A percentile compares a stretch with the other conserved stretches of the same genome.
Conservation (phyloP, 2,888 invertebrate genomes). For the Linyphia triangularis region DNA sequence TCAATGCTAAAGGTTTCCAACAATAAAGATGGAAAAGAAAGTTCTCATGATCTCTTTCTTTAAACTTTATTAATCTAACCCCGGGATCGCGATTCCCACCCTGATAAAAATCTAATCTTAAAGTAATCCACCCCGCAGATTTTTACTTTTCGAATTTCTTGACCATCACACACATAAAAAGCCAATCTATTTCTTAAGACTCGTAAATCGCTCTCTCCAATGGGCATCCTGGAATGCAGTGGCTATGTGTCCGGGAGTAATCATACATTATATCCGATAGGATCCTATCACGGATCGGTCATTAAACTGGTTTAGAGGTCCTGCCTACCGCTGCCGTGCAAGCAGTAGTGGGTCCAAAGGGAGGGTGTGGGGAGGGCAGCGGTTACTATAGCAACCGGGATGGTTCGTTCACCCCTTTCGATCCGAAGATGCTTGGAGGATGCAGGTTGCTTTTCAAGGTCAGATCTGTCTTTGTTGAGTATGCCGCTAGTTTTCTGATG, state of each 20-base stretch:
- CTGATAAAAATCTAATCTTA: too few species aligned
- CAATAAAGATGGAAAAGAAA: too few species aligned
- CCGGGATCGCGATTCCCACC: too few species aligned
- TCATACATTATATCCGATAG: neutral
- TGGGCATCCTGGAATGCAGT: neutral
- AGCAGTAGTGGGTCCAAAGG: conserved; percentile 21
- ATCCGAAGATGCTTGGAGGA: conserved; percentile 57
- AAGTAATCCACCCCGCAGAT: neutral
- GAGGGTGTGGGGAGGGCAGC: conserved; percentile 1
- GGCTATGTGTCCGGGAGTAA: neutral
- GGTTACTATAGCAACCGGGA: conserved; percentile 46
- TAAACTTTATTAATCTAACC: too few species aligned
- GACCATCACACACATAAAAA: too few species aligned
- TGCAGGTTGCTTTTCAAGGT: conserved; percentile 58
- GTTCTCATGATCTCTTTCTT: too few species aligned
- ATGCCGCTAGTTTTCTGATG: neutral
- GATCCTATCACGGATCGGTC: conserved; percentile 17
- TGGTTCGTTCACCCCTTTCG: conserved; percentile 71
- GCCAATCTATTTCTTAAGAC: neutral
- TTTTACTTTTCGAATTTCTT: too few species aligned
- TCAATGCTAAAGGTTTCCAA: too few species aligned
- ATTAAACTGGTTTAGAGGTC: conserved; percentile 57
- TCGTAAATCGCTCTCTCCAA: neutral
- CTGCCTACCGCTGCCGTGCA: conserved; percentile 10
- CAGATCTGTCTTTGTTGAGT: conserved; percentile 8